A percentile compares a stretch with the other conserved stretches of the same genome.
Evolutionary conservation across 2,888 invertebrate genomes (phyloP).

Genomic region (Watsonalla cultraria): DNA sequence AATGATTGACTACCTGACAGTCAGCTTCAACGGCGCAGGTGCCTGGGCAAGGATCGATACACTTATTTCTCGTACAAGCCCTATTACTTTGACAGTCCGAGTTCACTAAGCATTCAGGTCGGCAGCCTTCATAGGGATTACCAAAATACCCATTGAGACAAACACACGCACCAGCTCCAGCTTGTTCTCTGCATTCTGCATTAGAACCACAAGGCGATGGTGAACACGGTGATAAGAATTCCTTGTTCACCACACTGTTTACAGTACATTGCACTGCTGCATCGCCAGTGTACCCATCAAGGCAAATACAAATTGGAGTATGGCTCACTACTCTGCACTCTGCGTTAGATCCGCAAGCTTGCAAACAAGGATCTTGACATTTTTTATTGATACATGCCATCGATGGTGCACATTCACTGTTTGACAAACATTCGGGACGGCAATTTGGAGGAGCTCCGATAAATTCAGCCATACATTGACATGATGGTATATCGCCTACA

Average conservation of each 20-base stretch:
- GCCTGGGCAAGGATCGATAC: constrained; percentile 87
- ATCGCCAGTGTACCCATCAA: constrained; percentile 84
- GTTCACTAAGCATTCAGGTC: constrained; percentile 85
- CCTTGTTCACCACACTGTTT: constrained; percentile 32
- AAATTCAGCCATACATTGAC: constrained; percentile 83
- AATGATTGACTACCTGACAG: constrained; percentile 85
- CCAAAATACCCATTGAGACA: constrained; percentile 86
- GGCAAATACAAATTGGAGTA: constrained; percentile 85
- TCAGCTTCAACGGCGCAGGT: constrained; percentile 87
- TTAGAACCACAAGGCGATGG: constrained; percentile 82
- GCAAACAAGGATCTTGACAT: constrained; percentile 86
- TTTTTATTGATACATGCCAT: constrained; percentile 86
- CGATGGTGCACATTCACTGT: constrained; percentile 83
- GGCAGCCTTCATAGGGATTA: constrained; percentile 88
- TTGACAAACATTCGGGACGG: constrained; percentile 85
- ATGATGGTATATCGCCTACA: constrained; percentile 80
- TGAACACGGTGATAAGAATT: constrained; percentile 75
- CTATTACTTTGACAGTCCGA: constrained; percentile 84
- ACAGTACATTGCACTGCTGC: constrained; percentile 82
- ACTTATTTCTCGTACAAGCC: constrained; percentile 86
- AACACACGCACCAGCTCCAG: constrained; percentile 81
- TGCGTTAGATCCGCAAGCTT: constrained; percentile 85
- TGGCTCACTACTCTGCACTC: constrained; percentile 88
- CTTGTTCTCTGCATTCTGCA: constrained; percentile 80
- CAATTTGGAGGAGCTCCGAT: constrained; percentile 85